A percentile compares a stretch with the other conserved stretches of the same genome.
Evolutionary conservation across 1,140 invertebrate genomes (phyloP).

Genomic region (Procambarus clarkii): DNA sequence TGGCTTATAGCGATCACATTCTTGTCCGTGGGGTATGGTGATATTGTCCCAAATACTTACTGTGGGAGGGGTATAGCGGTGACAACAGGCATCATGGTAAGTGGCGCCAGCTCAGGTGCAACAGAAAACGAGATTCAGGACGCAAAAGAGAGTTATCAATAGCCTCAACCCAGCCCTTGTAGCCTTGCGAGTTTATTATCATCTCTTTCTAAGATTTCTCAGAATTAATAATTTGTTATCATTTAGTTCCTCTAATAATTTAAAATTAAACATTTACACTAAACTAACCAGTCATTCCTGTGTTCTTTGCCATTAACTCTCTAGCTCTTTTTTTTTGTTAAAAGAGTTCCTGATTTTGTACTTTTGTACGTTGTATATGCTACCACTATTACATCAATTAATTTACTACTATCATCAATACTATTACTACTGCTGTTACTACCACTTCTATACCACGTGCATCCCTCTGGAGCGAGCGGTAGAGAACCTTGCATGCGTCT

Average conservation of each 20-base stretch:
- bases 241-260: constrained; percentile 7
- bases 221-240: constrained; percentile 39
- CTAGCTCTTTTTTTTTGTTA: constrained; percentile 12
- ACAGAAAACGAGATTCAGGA: constrained; percentile 65
- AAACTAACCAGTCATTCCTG: constrained; percentile 34
- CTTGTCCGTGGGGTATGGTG: constrained; percentile 98
- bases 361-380: constrained; percentile 53
- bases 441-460: constrained; percentile 40
- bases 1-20: constrained; percentile 99
- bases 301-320: constrained; percentile 27
- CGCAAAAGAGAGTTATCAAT: constrained; percentile 65
- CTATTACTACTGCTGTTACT: constrained; percentile 8
- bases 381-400: constrained; percentile 32
- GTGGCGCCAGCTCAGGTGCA: constrained; percentile 73
- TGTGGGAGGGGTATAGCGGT: constrained; percentile 98
- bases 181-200: constrained; percentile 58
- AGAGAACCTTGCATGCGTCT: constrained; percentile 57
- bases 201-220: constrained; percentile 31
- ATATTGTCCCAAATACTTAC: constrained; percentile 99
- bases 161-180: constrained; percentile 66
- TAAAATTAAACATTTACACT: constrained; percentile 16
- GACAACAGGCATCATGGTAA: constrained; percentile 99
- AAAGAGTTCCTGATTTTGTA: constrained; percentile 49
- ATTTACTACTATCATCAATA: constrained; percentile 19
- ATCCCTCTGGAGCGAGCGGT: constrained; percentile 57